Base-by-base conservation (phyloP, 2,113 vertebrate species). In the Salvelinus fontinalis region DNA sequence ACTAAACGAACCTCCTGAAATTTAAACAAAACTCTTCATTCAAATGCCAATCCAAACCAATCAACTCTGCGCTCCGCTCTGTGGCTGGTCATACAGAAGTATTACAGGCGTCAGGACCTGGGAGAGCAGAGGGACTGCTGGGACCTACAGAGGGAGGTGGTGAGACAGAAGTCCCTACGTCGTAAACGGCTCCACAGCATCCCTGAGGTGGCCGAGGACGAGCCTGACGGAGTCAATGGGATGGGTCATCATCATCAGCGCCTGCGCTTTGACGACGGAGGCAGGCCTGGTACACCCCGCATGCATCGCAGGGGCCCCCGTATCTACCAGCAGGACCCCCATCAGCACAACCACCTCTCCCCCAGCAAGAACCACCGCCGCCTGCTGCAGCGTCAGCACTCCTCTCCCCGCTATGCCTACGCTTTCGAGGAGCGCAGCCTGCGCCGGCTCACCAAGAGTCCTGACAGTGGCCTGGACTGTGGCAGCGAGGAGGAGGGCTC, bases 381-480 rank as follows among this genome's bases (percentile, higher is more conserved):
- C 74, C 82, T 82, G 60, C 88, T 92, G 74, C 90, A 83, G 89
- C 90, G 92, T 44, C 92, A 86, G 74, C 91, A 82, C 66, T 93
- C 92, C 72, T 91, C 89, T 34, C 93, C 92, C 3, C 93, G 93
- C 74, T 86, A 84, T 72, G 82, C 80, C 76, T 74, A 85, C 54
- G 57, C 31, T 1, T 60, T 75, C 0, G 95, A 95, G 0, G 93
- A 96, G 34, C 85, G 89, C 60, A 81, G 81, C 54, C 73, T 85
- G 79, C 92, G 85, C 20, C 87, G 88, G 68, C 77, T 72, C 86
- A 93, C 94, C 3, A 93, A 97, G 74, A 99, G 98, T 88, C 96
- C 97, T 0, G 98, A 98, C 94, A 99, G 97, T 2, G 97, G 97
- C n/a, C 90, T 99, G 76, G 98, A 98, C 91, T 99, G 98, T 1